Conservation (phyloP, 1,140 invertebrate genomes). For the Zaprionus ghesquierei region DNA sequence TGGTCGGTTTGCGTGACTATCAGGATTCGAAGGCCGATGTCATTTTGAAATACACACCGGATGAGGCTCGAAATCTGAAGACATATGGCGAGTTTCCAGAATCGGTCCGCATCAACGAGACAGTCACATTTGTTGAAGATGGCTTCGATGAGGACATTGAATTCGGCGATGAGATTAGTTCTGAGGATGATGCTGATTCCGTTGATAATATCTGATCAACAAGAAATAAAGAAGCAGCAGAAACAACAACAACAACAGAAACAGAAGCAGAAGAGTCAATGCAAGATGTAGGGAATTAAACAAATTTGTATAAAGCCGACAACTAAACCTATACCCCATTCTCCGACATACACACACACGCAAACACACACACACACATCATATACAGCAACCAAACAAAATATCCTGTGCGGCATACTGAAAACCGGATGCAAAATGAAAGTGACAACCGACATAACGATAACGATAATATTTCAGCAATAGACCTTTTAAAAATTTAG, state of each 20-base stretch:
- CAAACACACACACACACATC: constrained; percentile 1
- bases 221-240: constrained; percentile 53
- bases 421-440: constrained; percentile 13
- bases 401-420: constrained; percentile 11
- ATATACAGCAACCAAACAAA: constrained; percentile 13
- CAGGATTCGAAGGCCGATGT: constrained; percentile 99
- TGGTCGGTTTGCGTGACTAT: constrained; percentile 98
- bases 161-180: constrained; percentile 95
- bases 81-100: constrained; percentile 99
- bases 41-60: constrained; percentile 99
- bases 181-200: constrained; percentile 92
- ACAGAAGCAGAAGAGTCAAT: constrained; percentile 46
- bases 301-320: constrained; percentile 69
- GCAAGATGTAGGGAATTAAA: constrained; percentile 72
- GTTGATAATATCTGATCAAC: constrained; percentile 86
- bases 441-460: constrained; percentile 1
- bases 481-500: constrained; percentile 36
- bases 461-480: constrained; percentile 24
- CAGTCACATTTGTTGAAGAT: constrained; percentile 96
- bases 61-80: constrained; percentile 99
- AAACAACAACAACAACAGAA: constrained; percentile 21
- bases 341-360: constrained; percentile 4
- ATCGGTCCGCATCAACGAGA: constrained; percentile 97
- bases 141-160: constrained; percentile 97
- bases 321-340: not conserved